Conservation (phyloP, 2,888 invertebrate genomes). For the Cheilosia scutellata region DNA sequence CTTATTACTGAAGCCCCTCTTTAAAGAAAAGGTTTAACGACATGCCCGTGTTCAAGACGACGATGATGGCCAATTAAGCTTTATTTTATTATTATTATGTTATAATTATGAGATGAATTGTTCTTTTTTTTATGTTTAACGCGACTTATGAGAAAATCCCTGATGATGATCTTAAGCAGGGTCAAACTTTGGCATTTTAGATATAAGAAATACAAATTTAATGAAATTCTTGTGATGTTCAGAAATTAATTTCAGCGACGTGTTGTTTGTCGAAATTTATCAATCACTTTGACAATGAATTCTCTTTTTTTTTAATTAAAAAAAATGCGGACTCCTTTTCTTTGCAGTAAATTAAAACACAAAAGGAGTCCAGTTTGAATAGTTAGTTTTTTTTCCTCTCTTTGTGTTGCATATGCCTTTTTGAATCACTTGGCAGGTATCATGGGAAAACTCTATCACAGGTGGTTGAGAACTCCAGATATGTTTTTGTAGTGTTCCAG, state of each 20-base stretch:
- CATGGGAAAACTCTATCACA: neutral
- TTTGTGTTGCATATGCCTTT: neutral
- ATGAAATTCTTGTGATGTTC: neutral
- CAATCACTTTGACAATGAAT: neutral
- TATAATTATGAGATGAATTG: slow-evolving; percentile 51
- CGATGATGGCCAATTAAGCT: slow-evolving; percentile 66
- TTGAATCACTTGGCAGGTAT: neutral
- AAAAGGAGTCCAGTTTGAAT: slow-evolving; percentile 1
- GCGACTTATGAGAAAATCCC: slow-evolving; percentile 56
- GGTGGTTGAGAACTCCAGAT: neutral
- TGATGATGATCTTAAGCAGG: slow-evolving; percentile 55
- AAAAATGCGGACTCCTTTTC: neutral
- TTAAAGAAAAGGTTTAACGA: slow-evolving; percentile 61
- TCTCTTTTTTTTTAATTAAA: neutral
- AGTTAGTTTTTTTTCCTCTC: neutral
- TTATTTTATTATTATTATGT: slow-evolving; percentile 62
- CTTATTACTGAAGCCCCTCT: slow-evolving; percentile 53
- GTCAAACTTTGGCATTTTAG: slow-evolving; percentile 40
- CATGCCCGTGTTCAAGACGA: slow-evolving; percentile 62
- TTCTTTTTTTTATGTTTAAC: slow-evolving; percentile 16
- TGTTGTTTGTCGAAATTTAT: neutral
- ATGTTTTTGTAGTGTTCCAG: neutral
- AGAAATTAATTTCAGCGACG: neutral
- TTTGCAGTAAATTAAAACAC: neutral
- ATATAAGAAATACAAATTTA: neutral